Base-by-base conservation (phyloP, 2,888 invertebrate species). In the Sesia apiformis region DNA sequence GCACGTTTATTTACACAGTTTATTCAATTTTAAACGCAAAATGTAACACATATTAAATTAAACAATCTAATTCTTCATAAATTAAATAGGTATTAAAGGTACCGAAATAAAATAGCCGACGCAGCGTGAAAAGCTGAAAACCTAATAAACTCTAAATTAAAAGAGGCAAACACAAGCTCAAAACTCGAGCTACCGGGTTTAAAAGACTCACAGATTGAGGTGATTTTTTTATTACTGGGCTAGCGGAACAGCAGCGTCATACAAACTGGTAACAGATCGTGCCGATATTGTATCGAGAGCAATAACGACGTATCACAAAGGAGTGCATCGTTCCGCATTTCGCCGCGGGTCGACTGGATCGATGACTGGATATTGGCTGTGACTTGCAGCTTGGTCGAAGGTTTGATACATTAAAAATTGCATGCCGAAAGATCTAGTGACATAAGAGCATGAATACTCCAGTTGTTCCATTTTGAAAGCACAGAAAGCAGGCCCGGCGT, bases 301-400 rank as follows among this genome's bases (percentile, higher is more conserved):
- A 72, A 72, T 75, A 75, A 72, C 63, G 60, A 65, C 59, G 56
- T 62, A 60, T 65, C 63, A 69, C 68, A 72, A 72, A 68, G 63
- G n/a, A 51, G 23, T 53, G 38, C 56, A 60, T 65, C 62, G 62
- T 67, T 64, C 60, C 62, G 53, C 40, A 58, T 23, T 23, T 23
- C 23, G 2, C 23, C 23, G 23, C 23, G 23, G 23, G 23, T 23
- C 23, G 2, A 23, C 23, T 23, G 23, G 23, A 23, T 23, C 23
- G 23, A 23, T 23, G 1, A 23, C 23, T 46, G 46, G 56, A 46
- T 46, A 46, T 46, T 46, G 8, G n/a, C 46, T 46, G 5, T 8
- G 46, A 46, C 8, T 46, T 46, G 4, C 46, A 54, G 60, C 57
- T 56, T 58, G 53, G 50, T 42, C 49, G 50, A 58, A 52, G 52